phyloP scores from a whole-genome alignment of 2,888 invertebrate genomes.

The Acrobasis repandana region DNA sequence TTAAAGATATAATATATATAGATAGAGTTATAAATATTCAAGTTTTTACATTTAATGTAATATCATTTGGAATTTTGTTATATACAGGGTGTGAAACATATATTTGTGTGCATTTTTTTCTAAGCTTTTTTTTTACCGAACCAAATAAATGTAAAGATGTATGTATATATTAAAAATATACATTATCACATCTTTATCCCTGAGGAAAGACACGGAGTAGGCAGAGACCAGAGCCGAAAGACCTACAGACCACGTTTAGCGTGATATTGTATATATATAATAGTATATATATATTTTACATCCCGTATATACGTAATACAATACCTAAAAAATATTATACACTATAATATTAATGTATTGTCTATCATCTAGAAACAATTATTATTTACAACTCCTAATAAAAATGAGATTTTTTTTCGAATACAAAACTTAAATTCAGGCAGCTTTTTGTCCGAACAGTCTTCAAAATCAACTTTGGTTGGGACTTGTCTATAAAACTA shows the following conservation, averaged over 20 bases:
- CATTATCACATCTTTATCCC: too few relatives aligned
- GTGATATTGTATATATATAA: background rate
- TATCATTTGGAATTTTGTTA: conserved; percentile 14
- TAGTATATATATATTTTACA: background rate
- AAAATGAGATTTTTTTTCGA: conserved; percentile 10
- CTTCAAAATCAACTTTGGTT: conserved; percentile 34
- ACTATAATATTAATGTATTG: conserved; percentile 38
- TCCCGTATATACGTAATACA: conserved; percentile 27
- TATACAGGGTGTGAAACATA: conserved; percentile 8
- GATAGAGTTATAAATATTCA: conserved; percentile 6
- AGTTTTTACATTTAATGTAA: conserved; percentile 18
- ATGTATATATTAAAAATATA: too few relatives aligned
- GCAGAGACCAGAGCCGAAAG: too few relatives aligned
- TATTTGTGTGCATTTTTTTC: background rate
- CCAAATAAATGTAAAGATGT: too few relatives aligned
- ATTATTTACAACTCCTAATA: conserved; percentile 21
- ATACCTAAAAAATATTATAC: conserved; percentile 29
- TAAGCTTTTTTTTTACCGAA: too few relatives aligned
- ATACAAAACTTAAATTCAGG: background rate
- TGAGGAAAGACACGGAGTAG: too few relatives aligned
- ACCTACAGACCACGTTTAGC: too few relatives aligned
- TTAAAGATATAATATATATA: conserved; percentile 9
- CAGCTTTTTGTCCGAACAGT: conserved; percentile 14
- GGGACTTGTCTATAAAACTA: conserved; percentile 6
- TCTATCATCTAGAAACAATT: conserved; percentile 36